phyloP scores from a whole-genome alignment of 2,888 invertebrate genomes.

The Cancer borealis region DNA sequence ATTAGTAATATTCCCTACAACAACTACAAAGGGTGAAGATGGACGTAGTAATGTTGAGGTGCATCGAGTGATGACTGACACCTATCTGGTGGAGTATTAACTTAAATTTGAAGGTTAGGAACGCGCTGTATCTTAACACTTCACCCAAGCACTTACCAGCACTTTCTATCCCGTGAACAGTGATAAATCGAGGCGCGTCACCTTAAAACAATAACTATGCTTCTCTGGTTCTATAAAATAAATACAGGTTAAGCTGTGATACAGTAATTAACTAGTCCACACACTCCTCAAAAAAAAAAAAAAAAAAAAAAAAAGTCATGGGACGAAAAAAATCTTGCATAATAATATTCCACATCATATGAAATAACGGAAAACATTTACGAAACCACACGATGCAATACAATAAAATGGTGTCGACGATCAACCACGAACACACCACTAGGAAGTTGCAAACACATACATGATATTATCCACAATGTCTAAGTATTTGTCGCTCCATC shows the following conservation, averaged over 20 bases:
- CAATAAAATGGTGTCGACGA: not conserved
- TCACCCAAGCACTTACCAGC: not conserved
- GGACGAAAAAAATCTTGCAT: not conserved
- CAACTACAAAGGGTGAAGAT: no score
- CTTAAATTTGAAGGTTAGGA: not conserved
- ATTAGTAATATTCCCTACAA: no score
- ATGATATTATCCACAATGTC: not conserved
- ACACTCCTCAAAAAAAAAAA: not conserved
- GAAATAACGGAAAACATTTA: not conserved
- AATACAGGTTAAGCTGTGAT: no score
- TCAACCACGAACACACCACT: not conserved
- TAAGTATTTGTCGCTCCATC: not conserved
- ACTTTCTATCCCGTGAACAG: not conserved
- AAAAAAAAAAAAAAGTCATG: not conserved
- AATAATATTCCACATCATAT: no score
- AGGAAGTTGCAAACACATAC: not conserved
- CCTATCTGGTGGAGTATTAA: not conserved
- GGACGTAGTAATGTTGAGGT: no score
- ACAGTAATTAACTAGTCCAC: no score
- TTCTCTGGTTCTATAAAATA: no score
- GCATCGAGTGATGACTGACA: no score
- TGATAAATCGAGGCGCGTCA: not conserved
- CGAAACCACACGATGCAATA: not conserved
- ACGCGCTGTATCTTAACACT: not conserved
- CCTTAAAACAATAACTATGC: not conserved